Evolutionary conservation across 2,797 vertebrate genomes (phyloP), one percentile per base, ranked within the genome.

Genomic region (Gymnoscopelus microlampas): DNA sequence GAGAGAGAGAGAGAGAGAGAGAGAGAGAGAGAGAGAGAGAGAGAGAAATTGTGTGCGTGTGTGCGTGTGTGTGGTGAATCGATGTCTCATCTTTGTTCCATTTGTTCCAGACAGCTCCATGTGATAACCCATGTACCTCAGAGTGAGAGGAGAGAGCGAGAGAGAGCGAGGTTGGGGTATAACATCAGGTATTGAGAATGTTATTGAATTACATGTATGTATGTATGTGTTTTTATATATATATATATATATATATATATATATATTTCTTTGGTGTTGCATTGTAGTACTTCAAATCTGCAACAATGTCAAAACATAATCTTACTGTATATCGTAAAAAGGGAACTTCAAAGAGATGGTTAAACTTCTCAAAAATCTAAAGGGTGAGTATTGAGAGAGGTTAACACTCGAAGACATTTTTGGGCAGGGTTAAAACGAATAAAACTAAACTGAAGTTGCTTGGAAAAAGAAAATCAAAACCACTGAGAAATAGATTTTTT

Each of bases 41-140:
- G 19, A 19, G 19, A 19, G 19, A n/a, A n/a, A n/a, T n/a, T n/a
- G 64, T 8, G 54, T 61, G 60, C 55, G 64, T 32, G 76, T 76
- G 78, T 55, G 19, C 8, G 19, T 54, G 53, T 19, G n/a, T 19
- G 32, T 15, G 39, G 8, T n/a, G 79, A 88, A 92, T 91, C 88
- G 51, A 85, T 85, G 87, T 82, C 76, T 86, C 87, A 89, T 90
- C 90, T 91, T 78, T 86, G 85, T 87, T 88, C 86, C 81, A 88
- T 88, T 90, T 86, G 82, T 83, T 86, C 75, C 74, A 88, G 86
- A 87, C 83, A 81, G 82, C 79, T 39, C 60, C 81, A 82, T 55
- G 70, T 84, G 90, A 91, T 89, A 88, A 88, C 85, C 88, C 67
- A 62, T 47, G 82, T 71, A 91, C 23, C 23, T 90, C 86, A 70